phyloP scores from a whole-genome alignment of 2,113 vertebrate species.

The Empidonax traillii region DNA sequence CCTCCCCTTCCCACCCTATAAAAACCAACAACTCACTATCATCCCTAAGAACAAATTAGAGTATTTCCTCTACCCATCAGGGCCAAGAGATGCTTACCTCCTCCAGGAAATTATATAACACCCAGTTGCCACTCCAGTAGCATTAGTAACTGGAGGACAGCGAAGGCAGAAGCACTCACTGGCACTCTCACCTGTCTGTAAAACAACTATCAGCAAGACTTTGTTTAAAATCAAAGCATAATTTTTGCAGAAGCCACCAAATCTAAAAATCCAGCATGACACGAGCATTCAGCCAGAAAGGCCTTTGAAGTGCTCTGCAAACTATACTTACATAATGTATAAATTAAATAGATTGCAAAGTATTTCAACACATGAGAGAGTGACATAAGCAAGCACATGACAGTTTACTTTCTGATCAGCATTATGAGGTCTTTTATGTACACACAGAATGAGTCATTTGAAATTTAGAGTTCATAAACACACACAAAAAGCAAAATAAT shows the following conservation, averaged over 20 bases:
- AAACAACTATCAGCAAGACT: constrained; percentile 80
- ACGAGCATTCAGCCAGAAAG: background rate
- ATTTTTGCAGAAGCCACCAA: background rate
- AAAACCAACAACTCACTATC: background rate
- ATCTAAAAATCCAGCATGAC: background rate
- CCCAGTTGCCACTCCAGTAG: constrained; percentile 85
- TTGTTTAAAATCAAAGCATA: constrained; percentile 39
- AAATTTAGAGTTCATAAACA: background rate
- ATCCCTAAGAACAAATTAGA: background rate
- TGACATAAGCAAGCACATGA: background rate
- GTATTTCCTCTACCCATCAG: background rate
- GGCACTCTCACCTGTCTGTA: constrained; percentile 92
- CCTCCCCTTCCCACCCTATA: too few relatives aligned
- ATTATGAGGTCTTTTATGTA: background rate
- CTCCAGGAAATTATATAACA: constrained; percentile 91
- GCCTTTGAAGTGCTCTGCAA: background rate
- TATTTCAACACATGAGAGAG: background rate
- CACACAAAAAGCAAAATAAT: background rate
- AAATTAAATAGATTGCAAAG: background rate
- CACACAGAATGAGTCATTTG: background rate
- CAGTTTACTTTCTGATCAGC: background rate
- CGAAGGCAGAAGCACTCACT: constrained; percentile 94
- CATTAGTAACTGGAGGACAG: constrained; percentile 79
- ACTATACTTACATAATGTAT: background rate
- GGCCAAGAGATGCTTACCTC: constrained; percentile 73